A percentile compares a stretch with the other conserved stretches of the same genome.
Conservation (phyloP, 2,888 invertebrate species). For the Nephrotoma guestfalica region DNA sequence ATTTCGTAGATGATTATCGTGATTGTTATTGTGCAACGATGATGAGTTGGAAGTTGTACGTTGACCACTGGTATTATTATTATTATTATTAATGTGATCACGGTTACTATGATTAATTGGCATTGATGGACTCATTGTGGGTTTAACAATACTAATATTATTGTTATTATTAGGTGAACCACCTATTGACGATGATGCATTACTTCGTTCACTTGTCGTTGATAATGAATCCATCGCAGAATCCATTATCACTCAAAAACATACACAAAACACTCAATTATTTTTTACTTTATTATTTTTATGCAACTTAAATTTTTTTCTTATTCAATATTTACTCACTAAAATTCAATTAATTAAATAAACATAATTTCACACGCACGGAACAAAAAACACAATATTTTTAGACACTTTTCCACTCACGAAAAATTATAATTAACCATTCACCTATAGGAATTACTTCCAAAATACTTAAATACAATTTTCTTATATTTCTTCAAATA, state of each 20-base stretch:
- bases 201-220: slow-evolving; percentile 39
- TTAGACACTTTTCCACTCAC: not conserved
- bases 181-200: slow-evolving; percentile 32
- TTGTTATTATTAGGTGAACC: slow-evolving; percentile 26
- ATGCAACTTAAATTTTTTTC: not conserved
- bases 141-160: slow-evolving; percentile 13
- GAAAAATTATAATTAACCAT: not conserved
- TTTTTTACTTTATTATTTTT: not conserved
- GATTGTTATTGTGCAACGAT: slow-evolving; percentile 1
- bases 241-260: slow-evolving; percentile 31
- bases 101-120: slow-evolving; percentile 6
- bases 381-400: not conserved
- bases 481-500: not conserved
- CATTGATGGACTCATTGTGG: slow-evolving; percentile 14
- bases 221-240: slow-evolving; percentile 40
- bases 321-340: not conserved
- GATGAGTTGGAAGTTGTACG: slow-evolving; percentile 11
- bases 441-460: not conserved
- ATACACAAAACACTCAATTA: not conserved
- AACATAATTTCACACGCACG: not conserved
- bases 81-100: slow-evolving; percentile 16
- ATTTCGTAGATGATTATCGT: slow-evolving; percentile 9
- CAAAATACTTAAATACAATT: not conserved
- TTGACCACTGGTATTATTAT: slow-evolving; percentile 14
- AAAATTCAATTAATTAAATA: not conserved